Conservation (phyloP, 1,140 invertebrate genomes). For the Drosophila arawakana region DNA sequence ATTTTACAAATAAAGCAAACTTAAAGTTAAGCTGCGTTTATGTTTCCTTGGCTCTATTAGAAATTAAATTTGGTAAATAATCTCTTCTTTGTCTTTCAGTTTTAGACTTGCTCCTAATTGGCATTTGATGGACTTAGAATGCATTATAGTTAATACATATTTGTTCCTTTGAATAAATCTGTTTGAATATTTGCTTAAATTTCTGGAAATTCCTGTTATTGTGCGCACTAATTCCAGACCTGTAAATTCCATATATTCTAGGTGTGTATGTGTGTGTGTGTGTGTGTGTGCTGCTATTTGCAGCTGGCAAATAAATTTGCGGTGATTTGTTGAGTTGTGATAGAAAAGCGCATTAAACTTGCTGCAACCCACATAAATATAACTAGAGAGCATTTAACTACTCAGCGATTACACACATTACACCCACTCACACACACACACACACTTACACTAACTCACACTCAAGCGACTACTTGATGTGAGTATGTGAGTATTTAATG, state of each 20-base stretch:
- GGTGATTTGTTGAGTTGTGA: constrained; percentile 67
- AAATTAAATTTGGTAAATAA: too few relatives aligned
- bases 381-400: constrained; percentile 68
- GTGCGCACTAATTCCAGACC: constrained; percentile 27
- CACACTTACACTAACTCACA: background rate
- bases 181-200: constrained; percentile 4
- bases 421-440: constrained; percentile 33
- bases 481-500: constrained; percentile 36
- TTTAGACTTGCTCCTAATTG: too few relatives aligned
- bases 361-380: constrained; percentile 47
- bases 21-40: too few relatives aligned
- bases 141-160: background rate
- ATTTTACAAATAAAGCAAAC: too few relatives aligned
- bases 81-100: too few relatives aligned
- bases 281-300: constrained; percentile 30
- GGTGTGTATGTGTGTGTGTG: constrained; percentile 7
- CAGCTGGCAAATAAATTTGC: constrained; percentile 69
- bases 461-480: constrained; percentile 11
- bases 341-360: constrained; percentile 55
- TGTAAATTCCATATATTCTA: background rate
- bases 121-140: too few relatives aligned
- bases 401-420: constrained; percentile 49
- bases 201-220: constrained; percentile 2
- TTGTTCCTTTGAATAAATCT: too few relatives aligned
- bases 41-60: too few relatives aligned